Conservation (phyloP, 1,140 invertebrate species). For the honey bee (Apis mellifera) region DNA sequence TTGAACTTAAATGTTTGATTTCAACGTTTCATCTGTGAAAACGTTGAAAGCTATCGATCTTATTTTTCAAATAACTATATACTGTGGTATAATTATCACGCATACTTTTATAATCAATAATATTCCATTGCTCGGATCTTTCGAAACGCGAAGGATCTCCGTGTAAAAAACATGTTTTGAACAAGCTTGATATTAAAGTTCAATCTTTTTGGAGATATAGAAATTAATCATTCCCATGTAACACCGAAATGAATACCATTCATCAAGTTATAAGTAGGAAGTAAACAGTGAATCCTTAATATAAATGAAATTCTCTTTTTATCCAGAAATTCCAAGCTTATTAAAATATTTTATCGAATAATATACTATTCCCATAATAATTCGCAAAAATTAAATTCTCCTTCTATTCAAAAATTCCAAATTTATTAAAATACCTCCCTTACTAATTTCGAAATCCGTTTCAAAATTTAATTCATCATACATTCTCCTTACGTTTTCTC, state of each 20-base stretch:
- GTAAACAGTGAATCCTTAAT: background rate
- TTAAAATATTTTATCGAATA: background rate
- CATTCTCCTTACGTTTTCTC: too few relatives aligned
- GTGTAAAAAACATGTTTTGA: background rate
- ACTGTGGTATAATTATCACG: background rate
- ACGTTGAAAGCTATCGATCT: too few relatives aligned
- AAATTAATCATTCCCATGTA: background rate
- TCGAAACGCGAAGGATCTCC: background rate
- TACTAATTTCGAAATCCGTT: too few relatives aligned
- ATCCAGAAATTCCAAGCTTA: background rate
- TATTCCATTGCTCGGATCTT: background rate
- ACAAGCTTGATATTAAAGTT: background rate
- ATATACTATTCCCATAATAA: too few relatives aligned
- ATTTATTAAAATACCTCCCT: too few relatives aligned
- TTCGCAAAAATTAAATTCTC: too few relatives aligned
- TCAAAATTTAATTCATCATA: too few relatives aligned
- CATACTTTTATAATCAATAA: too few relatives aligned
- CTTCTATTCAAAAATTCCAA: too few relatives aligned
- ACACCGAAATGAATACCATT: too few relatives aligned
- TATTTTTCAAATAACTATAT: background rate
- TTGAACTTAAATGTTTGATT: constrained; percentile 5
- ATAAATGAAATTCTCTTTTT: background rate
- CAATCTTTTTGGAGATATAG: background rate
- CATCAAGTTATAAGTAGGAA: too few relatives aligned
- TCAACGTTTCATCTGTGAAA: background rate